Evolutionary conservation across 2,113 vertebrate species (phyloP).

Genomic region (Pachycephala philippinensis): DNA sequence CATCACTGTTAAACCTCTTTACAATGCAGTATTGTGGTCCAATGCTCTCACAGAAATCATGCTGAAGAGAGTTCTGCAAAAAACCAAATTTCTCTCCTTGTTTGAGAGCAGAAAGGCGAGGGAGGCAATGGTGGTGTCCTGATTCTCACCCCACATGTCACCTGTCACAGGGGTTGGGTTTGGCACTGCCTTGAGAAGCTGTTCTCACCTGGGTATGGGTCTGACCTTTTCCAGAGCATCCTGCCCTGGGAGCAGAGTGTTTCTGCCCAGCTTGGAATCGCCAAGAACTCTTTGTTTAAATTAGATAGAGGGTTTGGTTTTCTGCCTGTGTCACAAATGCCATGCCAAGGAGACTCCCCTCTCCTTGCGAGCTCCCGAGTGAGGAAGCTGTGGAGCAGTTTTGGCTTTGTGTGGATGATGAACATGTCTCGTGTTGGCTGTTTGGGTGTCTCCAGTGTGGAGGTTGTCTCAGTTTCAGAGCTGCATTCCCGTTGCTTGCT

Average conservation of each 20-base stretch:
- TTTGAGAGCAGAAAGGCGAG: background rate
- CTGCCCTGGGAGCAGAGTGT: background rate
- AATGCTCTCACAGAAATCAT: background rate
- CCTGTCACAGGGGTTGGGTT: background rate
- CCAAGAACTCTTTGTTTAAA: rapidly evolving
- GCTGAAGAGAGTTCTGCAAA: background rate
- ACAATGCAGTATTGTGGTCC: background rate
- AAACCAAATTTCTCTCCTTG: background rate
- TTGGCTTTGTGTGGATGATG: background rate
- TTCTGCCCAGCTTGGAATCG: rapidly evolving
- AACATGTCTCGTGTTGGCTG: background rate
- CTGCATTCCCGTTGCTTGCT: background rate
- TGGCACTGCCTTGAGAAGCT: background rate
- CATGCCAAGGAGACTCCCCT: background rate
- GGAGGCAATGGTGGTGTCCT: rapidly evolving
- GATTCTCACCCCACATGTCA: rapidly evolving
- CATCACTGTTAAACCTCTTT: background rate
- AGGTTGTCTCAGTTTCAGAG: background rate
- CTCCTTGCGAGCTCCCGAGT: rapidly evolving
- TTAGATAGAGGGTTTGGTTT: rapidly evolving
- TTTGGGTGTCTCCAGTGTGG: background rate
- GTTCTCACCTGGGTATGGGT: background rate
- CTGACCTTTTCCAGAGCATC: rapidly evolving
- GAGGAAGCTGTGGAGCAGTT: rapidly evolving
- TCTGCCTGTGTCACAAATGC: rapidly evolving